Evolutionary conservation across 2,888 invertebrate genomes (phyloP), one percentile per base, ranked within the genome.

Genomic region (Heliconius ismenius): DNA sequence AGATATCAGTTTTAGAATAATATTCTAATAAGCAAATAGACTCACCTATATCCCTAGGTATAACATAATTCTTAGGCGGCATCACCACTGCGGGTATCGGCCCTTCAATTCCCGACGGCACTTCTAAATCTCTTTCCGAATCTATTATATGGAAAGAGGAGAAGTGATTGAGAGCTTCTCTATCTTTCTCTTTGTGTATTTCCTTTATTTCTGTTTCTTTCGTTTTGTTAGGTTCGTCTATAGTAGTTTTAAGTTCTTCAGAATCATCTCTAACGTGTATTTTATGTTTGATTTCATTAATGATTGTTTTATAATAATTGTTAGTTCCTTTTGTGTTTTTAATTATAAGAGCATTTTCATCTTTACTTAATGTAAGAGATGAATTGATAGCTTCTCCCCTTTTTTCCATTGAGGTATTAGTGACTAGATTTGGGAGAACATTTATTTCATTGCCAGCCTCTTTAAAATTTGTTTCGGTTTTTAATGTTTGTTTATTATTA

Each of bases 81-180:
- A 91, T 79, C 1, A 90, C 90, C 3, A 89, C 81, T 0, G 87
- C 84, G 0, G 94, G 92, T 2, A 91, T 81, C 0, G 93, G 93
- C 0, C 95, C 95, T 84, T 95, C 95, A 0, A 92, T 64, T 0
- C 94, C 94, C 0, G 87, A 82, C 0, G 95, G 95, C 0, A 94
- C 90, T 63, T 94, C 94, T 75, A 95, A 84, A 83, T 95, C 95
- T 79, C 87, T 90, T 2, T 93, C 94, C 1, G 89, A 83, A 79
- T 94, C 89, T 79, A 94, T 90, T 3, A 94, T 88, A 74, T 94
- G 94, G 72, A 93, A 94, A 78, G 86, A 82, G 0, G 87, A 80
- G 63, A 92, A 86, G 0, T 91, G 91, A 81, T 92, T 91, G 0
- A 88, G 86, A 63, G 89, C 81, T 76, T 75, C 75, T 49, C 77